These are phyloP conservation scores for Metaphire vulgaris DNA, from an alignment of 1,140 invertebrate genomes.

Conservation along the genomic window DNA sequence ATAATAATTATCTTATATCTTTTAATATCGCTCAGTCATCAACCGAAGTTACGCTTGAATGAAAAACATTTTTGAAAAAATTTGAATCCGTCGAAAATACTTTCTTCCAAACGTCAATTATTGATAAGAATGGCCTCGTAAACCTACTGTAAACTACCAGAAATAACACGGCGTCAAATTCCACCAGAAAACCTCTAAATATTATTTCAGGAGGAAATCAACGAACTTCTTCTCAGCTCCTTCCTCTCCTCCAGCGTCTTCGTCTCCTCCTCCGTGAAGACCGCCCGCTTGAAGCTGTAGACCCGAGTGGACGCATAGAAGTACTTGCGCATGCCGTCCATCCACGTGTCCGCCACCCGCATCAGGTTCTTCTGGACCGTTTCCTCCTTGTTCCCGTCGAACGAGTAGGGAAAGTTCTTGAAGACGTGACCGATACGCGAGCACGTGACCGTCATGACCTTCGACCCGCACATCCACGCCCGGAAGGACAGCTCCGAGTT, in stretches of 20 bases:
- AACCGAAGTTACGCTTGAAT: too few species aligned
- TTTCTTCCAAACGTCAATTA: too few species aligned
- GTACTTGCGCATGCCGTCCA: slow-evolving; percentile 85
- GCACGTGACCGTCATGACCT: slow-evolving; percentile 87
- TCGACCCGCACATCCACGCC: slow-evolving; percentile 93
- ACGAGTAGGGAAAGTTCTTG: slow-evolving; percentile 51
- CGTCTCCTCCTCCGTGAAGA: slow-evolving; percentile 3
- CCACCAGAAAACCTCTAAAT: too few species aligned
- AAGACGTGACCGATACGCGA: slow-evolving; percentile 96
- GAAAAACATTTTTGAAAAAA: too few species aligned
- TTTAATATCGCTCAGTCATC: too few species aligned
- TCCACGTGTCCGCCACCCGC: slow-evolving; percentile 56
- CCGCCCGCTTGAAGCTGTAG: slow-evolving; percentile 24
- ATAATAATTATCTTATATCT: too few species aligned
- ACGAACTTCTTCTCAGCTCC: slow-evolving; percentile 9
- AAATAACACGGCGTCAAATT: too few species aligned
- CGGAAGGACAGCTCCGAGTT: slow-evolving; percentile 95
- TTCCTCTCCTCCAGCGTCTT: slow-evolving; percentile 1
- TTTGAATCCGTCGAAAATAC: too few species aligned
- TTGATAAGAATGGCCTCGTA: too few species aligned
- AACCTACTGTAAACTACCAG: too few species aligned
- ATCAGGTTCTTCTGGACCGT: slow-evolving; percentile 51
- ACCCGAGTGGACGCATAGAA: slow-evolving; percentile 33
- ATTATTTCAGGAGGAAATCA: too few species aligned
- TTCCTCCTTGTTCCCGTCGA: slow-evolving; percentile 33